Evolutionary conservation across 2,113 vertebrate species (phyloP).

Genomic region (Gnathonemus longibarbis): DNA sequence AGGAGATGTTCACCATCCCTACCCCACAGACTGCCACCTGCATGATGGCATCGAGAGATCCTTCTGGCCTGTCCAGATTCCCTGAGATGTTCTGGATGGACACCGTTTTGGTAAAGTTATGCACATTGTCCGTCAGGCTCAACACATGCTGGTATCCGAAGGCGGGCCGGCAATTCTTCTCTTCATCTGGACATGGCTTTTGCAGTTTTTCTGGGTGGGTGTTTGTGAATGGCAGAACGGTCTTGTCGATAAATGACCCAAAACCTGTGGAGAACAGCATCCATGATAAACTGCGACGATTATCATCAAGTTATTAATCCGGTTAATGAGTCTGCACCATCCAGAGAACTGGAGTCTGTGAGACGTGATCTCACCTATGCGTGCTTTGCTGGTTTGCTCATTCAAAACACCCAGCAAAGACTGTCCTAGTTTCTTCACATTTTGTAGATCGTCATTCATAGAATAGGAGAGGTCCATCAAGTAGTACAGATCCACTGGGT

Average conservation of each 20-base stretch:
- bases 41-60: conserved; percentile 75
- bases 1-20: not conserved
- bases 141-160: conserved; percentile 72
- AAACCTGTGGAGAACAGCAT: conserved; percentile 53
- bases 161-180: conserved; percentile 56
- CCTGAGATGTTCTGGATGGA: conserved; percentile 68
- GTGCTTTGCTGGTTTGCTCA: conserved; percentile 57
- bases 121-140: conserved; percentile 50
- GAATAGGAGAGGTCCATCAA: conserved; percentile 96
- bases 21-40: conserved; percentile 72
- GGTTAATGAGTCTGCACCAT: not conserved
- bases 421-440: conserved; percentile 76
- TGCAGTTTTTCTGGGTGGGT: conserved; percentile 63
- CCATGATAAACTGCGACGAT: not conserved
- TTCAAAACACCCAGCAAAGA: conserved; percentile 66
- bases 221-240: conserved; percentile 68
- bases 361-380: conserved; percentile 64
- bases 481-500: conserved; percentile 94
- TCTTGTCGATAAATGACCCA: conserved; percentile 78
- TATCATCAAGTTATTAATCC: not conserved
- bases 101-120: conserved; percentile 57
- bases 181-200: conserved; percentile 61
- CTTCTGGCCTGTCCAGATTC: conserved; percentile 69
- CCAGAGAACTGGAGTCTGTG: not conserved
- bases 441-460: conserved; percentile 83